Evolutionary conservation across 2,888 invertebrate species (phyloP).

Genomic region (Pardosa pseudoannulata): DNA sequence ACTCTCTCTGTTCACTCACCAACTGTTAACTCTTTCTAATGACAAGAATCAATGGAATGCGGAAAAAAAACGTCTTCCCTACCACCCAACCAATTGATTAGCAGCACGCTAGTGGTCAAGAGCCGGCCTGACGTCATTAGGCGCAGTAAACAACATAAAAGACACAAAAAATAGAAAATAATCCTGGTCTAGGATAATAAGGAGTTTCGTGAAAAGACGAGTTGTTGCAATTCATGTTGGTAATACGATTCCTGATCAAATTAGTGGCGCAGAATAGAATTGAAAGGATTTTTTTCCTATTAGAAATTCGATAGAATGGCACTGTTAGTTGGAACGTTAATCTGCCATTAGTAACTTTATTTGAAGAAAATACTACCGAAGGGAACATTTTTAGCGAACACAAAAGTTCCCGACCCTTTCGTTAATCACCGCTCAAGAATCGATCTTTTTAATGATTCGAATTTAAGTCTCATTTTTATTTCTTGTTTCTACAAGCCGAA

Average conservation of each 20-base stretch:
- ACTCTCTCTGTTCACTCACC: background rate
- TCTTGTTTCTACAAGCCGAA: background rate
- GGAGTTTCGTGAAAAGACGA: slow-evolving; percentile 70
- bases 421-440: slow-evolving; percentile 60
- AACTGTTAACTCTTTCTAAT: slow-evolving; percentile 52
- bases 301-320: slow-evolving; percentile 57
- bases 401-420: slow-evolving; percentile 47
- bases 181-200: slow-evolving; percentile 41
- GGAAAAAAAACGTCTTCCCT: slow-evolving; percentile 45
- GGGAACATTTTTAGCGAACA: slow-evolving; percentile 58
- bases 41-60: slow-evolving; percentile 67
- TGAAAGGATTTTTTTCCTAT: slow-evolving; percentile 30
- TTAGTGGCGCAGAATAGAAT: slow-evolving; percentile 58
- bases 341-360: slow-evolving; percentile 68
- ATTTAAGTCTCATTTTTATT: slow-evolving; percentile 38
- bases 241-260: slow-evolving; percentile 68
- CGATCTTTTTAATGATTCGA: slow-evolving; percentile 60
- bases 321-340: slow-evolving; percentile 68
- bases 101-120: slow-evolving; percentile 63
- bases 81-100: slow-evolving; percentile 49
- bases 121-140: slow-evolving; percentile 56
- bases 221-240: slow-evolving; percentile 68
- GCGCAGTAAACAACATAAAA: slow-evolving; percentile 29
- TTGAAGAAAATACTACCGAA: slow-evolving; percentile 44
- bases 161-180: slow-evolving; percentile 47